Evolutionary conservation across 2,888 invertebrate genomes (phyloP).

Genomic region (Amblyjoppa fuscipennis): DNA sequence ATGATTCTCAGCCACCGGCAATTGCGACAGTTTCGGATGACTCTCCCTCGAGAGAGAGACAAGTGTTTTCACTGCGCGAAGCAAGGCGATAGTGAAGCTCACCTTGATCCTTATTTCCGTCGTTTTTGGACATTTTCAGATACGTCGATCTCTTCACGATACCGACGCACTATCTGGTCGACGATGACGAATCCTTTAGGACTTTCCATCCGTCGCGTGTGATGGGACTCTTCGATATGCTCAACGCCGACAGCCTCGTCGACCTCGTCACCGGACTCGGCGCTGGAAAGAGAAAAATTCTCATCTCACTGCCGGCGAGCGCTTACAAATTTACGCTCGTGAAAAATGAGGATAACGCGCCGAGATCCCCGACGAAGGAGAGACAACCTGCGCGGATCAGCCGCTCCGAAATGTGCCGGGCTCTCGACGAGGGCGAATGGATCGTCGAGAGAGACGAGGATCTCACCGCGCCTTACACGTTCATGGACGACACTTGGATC

Average conservation of each 20-base stretch:
- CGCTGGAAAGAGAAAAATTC: slow-evolving; percentile 89
- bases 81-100: neutral
- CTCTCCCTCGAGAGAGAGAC: neutral
- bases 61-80: neutral
- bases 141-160: slow-evolving; percentile 89
- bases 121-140: slow-evolving; percentile 76
- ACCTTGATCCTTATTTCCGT: slow-evolving; percentile 16
- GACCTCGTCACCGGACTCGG: slow-evolving; percentile 91
- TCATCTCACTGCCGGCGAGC: slow-evolving; percentile 90
- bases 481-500: slow-evolving; percentile 90
- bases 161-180: slow-evolving; percentile 89
- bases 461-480: slow-evolving; percentile 92
- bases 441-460: slow-evolving; percentile 92
- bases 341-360: slow-evolving; percentile 89
- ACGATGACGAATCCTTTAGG: slow-evolving; percentile 87
- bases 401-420: slow-evolving; percentile 86
- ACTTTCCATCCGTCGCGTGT: slow-evolving; percentile 92
- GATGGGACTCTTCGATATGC: slow-evolving; percentile 92
- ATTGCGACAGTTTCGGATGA: slow-evolving; percentile 38
- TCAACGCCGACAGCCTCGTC: slow-evolving; percentile 92
- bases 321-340: slow-evolving; percentile 89
- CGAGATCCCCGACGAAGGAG: slow-evolving; percentile 89
- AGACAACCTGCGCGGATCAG: slow-evolving; percentile 87
- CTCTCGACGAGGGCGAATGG: slow-evolving; percentile 88
- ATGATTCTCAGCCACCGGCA: slow-evolving; percentile 57